Conservation (phyloP, 1,140 invertebrate genomes). For the Lordiphosa mommai region DNA sequence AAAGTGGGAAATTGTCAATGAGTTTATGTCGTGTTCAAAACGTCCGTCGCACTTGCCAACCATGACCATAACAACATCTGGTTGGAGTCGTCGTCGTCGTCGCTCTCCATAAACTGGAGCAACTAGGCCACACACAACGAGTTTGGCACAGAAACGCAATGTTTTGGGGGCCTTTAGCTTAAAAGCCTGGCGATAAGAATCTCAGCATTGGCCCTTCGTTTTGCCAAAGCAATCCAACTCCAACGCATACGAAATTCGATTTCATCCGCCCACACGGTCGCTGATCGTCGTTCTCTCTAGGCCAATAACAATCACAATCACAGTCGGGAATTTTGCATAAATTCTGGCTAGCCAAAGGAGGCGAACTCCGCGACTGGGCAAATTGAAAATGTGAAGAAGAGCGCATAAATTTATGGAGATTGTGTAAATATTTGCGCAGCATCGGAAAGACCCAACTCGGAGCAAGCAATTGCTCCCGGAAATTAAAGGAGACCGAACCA, state of each 20-base stretch:
- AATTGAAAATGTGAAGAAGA: slow-evolving; percentile 78
- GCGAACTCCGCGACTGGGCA: slow-evolving; percentile 35
- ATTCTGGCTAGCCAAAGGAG: slow-evolving; percentile 36
- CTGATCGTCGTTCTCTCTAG: slow-evolving; percentile 51
- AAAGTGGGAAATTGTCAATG: slow-evolving; percentile 65
- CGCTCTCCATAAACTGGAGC: slow-evolving; percentile 27
- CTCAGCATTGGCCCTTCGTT: slow-evolving; percentile 45
- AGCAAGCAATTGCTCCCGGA: slow-evolving; percentile 8
- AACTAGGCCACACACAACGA: slow-evolving; percentile 48
- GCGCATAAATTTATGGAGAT: slow-evolving; percentile 74
- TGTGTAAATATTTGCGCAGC: slow-evolving; percentile 74
- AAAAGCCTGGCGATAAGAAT: slow-evolving; percentile 65
- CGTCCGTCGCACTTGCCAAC: slow-evolving; percentile 21
- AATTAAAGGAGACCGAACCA: slow-evolving; percentile 11
- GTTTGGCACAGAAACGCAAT: slow-evolving; percentile 16
- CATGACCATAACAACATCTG: slow-evolving; percentile 19
- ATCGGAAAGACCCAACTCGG: slow-evolving; percentile 13
- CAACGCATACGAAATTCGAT: slow-evolving; percentile 51
- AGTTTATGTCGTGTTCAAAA: slow-evolving; percentile 20
- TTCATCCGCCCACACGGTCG: slow-evolving; percentile 61
- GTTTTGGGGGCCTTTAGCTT: slow-evolving; percentile 54
- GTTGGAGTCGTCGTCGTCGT: slow-evolving; percentile 26
- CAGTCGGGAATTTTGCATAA: slow-evolving; percentile 61
- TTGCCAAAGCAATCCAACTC: slow-evolving; percentile 20
- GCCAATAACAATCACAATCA: slow-evolving; percentile 64